Evolutionary conservation across 2,888 invertebrate genomes (phyloP).

Genomic region (Leptothorax acervorum): DNA sequence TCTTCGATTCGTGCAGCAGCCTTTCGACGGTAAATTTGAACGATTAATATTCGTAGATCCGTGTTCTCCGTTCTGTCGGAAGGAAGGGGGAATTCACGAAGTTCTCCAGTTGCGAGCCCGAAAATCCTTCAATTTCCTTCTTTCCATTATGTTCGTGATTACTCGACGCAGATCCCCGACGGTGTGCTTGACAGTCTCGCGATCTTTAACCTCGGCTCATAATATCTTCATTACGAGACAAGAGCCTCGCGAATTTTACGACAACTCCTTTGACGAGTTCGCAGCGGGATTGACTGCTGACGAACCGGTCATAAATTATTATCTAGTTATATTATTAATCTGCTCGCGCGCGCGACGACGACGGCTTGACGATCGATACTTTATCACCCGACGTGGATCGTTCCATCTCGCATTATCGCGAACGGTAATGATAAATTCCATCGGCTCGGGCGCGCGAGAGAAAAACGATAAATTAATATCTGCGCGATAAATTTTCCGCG

Average conservation of each 20-base stretch:
- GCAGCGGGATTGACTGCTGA: conserved; percentile 29
- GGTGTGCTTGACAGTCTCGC: conserved; percentile 22
- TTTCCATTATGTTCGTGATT: not conserved
- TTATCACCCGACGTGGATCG: conserved; percentile 14
- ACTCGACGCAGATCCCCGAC: conserved; percentile 12
- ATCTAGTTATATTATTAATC: conserved; percentile 68
- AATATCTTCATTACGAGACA: conserved; percentile 64
- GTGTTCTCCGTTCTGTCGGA: conserved; percentile 5
- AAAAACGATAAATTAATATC: conserved; percentile 44
- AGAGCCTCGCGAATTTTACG: conserved; percentile 56
- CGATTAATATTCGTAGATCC: conserved; percentile 68
- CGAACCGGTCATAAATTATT: conserved; percentile 61
- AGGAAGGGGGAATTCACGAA: not conserved
- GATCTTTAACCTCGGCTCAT: conserved; percentile 34
- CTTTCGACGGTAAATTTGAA: conserved; percentile 53
- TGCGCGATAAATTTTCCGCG: conserved; percentile 58
- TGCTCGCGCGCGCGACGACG: conserved; percentile 9
- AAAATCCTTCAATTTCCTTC: conserved; percentile 37
- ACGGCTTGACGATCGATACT: conserved; percentile 61
- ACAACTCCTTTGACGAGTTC: conserved; percentile 16
- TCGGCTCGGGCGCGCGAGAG: not conserved
- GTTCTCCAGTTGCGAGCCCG: conserved; percentile 30
- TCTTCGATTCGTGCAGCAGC: conserved; percentile 57
- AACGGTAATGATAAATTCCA: conserved; percentile 29
- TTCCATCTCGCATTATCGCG: conserved; percentile 10